Percentiles rank a stretch among this genome's conserved stretches.
phyloP scores from a whole-genome alignment of 2,113 vertebrate species.

The Pituophis catenifer region DNA sequence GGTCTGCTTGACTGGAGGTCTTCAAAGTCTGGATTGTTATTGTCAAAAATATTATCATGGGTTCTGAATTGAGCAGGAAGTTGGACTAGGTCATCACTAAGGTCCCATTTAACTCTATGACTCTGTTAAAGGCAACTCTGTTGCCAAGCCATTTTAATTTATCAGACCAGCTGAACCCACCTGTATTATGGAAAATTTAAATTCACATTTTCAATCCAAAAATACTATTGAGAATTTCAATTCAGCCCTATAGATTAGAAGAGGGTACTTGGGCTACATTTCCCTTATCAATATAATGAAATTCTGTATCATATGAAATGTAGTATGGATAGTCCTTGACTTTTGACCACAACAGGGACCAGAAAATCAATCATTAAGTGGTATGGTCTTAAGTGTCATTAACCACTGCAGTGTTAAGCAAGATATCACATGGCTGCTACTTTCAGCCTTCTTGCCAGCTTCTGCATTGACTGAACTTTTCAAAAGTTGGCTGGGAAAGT shows the following conservation, averaged over 20 bases:
- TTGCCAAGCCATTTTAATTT: background rate
- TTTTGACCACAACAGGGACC: no score
- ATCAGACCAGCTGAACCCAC: background rate
- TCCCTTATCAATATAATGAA: background rate
- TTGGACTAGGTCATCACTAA: background rate
- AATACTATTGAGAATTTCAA: background rate
- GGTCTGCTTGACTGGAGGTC: background rate
- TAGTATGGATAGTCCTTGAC: no score
- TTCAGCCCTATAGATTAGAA: background rate
- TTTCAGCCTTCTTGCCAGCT: no score
- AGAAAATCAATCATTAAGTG: no score
- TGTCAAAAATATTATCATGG: background rate
- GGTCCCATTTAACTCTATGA: background rate
- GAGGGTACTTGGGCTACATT: background rate
- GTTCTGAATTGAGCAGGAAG: background rate
- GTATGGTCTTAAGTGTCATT: no score
- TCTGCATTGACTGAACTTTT: no score
- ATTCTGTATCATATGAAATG: background rate
- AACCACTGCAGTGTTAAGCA: no score
- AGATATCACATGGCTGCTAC: no score
- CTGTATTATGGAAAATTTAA: background rate
- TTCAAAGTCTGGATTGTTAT: background rate
- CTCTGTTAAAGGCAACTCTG: background rate
- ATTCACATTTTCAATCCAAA: background rate
- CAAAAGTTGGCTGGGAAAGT: no score